Evolutionary conservation across 1,140 invertebrate genomes (phyloP).

Genomic region (Apis laboriosa): DNA sequence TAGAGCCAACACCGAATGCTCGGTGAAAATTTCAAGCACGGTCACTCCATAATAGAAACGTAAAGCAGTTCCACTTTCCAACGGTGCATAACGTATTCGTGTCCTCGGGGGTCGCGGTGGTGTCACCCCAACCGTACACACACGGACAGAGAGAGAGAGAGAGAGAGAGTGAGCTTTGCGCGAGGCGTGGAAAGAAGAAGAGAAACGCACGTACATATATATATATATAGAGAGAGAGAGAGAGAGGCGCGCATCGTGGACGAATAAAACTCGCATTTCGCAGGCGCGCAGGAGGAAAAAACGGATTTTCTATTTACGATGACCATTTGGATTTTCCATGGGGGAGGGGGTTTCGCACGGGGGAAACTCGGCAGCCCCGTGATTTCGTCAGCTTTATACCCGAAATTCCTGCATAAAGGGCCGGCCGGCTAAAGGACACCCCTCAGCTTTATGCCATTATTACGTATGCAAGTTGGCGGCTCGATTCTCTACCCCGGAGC

Average conservation of each 20-base stretch:
- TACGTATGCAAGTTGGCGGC: conserved; percentile 76
- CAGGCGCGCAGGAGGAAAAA: conserved; percentile 65
- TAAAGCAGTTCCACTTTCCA: conserved; percentile 11
- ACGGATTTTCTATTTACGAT: conserved; percentile 80
- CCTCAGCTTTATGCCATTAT: conserved; percentile 77
- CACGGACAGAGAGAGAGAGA: no score
- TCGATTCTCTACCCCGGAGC: conserved; percentile 67
- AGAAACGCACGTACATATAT: conserved; percentile 37
- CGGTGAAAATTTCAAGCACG: not conserved
- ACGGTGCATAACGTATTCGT: conserved; percentile 2
- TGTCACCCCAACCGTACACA: conserved; percentile 6
- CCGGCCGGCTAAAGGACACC: conserved; percentile 65
- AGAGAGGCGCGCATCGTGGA: conserved; percentile 11
- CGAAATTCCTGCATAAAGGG: conserved; percentile 76
- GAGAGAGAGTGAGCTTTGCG: conserved; percentile 18
- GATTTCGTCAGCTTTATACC: conserved; percentile 77
- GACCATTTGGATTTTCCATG: conserved; percentile 78
- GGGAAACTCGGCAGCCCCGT: conserved; percentile 56
- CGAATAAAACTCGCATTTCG: conserved; percentile 74
- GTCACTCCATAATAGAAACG: not conserved
- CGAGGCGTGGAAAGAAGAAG: conserved; percentile 61
- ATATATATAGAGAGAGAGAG: no score
- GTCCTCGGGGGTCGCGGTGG: conserved; percentile 10
- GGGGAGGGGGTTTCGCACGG: conserved; percentile 48
- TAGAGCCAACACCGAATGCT: not conserved